These are phyloP conservation scores for Ectropis crepuscularia DNA, from an alignment of 2,888 invertebrate species.

Conservation along the genomic window DNA sequence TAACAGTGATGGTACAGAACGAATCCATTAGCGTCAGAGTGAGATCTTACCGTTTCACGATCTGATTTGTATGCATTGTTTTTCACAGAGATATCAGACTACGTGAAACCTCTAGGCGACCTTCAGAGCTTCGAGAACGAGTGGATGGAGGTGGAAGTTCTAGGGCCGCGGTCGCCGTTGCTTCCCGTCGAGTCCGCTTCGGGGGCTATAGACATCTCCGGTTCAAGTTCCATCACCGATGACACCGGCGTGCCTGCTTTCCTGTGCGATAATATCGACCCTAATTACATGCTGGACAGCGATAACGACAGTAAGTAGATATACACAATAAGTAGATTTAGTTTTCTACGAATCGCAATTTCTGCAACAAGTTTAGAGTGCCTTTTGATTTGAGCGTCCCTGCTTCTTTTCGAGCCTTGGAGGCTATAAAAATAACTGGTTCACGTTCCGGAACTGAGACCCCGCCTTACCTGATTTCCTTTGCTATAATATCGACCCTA, in stretches of 20 bases:
- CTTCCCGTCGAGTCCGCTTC: conserved; percentile 52
- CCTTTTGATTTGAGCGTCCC: no score
- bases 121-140: conserved; percentile 94
- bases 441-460: conserved; percentile 64
- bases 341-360: no score
- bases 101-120: conserved; percentile 89
- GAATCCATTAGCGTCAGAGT: no score
- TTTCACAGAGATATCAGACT: conserved; percentile 75
- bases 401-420: conserved; percentile 59
- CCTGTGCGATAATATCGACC: conserved; percentile 85
- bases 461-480: conserved; percentile 85
- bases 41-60: not conserved
- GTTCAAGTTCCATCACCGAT: conserved; percentile 59
- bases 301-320: conserved; percentile 77
- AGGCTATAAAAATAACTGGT: conserved; percentile 70
- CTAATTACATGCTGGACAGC: conserved; percentile 80
- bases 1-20: no score
- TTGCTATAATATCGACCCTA: conserved; percentile 84
- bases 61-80: not conserved
- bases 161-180: conserved; percentile 84
- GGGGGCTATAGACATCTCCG: conserved; percentile 70
- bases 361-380: no score
- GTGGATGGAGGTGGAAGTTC: conserved; percentile 95
- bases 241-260: conserved; percentile 84
- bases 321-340: no score